Evolutionary conservation across 2,888 invertebrate species (phyloP).

Genomic region (Macrophya alboannulata): DNA sequence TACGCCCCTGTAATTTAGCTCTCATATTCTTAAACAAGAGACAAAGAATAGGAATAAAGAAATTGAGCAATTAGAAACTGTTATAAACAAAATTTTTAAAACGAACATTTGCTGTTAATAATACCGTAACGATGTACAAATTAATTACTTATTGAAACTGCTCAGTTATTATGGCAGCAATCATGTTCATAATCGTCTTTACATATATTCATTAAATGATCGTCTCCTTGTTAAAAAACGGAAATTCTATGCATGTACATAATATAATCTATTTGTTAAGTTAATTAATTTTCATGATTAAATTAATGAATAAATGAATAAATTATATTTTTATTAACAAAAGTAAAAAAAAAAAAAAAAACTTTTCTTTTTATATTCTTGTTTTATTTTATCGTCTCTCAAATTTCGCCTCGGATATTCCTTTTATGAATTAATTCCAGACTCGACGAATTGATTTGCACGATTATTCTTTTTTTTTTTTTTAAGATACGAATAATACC

Average conservation of each 20-base stretch:
- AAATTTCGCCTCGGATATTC: neutral
- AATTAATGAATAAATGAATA: neutral
- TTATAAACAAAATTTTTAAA: neutral
- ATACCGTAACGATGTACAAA: neutral
- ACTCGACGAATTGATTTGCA: too few species aligned
- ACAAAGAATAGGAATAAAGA: neutral
- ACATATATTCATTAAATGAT: neutral
- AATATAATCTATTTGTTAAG: neutral
- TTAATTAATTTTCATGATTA: neutral
- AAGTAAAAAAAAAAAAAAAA: neutral
- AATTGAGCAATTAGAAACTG: neutral
- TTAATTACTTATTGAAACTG: neutral
- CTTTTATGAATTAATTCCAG: neutral
- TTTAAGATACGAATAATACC: conserved; percentile 81
- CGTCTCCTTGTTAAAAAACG: too few species aligned
- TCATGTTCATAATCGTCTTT: neutral
- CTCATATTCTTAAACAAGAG: neutral
- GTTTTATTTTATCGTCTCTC: too few species aligned
- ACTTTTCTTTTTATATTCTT: neutral
- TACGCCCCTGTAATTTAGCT: neutral
- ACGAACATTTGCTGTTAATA: neutral
- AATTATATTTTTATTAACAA: neutral
- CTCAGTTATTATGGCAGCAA: neutral
- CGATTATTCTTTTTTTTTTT: conserved; percentile 45
- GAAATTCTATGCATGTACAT: neutral